These are phyloP conservation scores for Andinoacara biseriatus DNA, from an alignment of 2,113 vertebrate genomes.

Conservation along the genomic window DNA sequence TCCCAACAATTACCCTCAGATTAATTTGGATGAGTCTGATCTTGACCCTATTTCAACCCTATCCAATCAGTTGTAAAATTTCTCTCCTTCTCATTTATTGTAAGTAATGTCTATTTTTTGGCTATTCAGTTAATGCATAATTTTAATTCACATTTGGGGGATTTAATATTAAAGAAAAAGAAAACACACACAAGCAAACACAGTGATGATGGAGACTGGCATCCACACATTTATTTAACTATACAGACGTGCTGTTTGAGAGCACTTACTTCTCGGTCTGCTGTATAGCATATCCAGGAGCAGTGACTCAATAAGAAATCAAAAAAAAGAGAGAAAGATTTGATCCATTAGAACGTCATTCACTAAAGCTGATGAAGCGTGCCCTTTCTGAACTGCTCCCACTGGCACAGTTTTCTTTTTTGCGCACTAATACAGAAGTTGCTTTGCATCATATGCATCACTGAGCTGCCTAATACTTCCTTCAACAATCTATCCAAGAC, in stretches of 20 bases:
- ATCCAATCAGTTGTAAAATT: background rate
- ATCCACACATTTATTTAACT: background rate
- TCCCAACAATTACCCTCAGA: background rate
- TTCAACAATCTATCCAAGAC: slow-evolving; percentile 42
- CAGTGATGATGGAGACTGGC: background rate
- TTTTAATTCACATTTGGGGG: background rate
- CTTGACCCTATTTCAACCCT: background rate
- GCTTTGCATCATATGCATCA: slow-evolving; percentile 69
- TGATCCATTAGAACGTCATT: slow-evolving; percentile 65
- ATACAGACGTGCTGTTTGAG: background rate
- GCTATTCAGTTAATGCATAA: background rate
- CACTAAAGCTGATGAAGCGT: slow-evolving; percentile 65
- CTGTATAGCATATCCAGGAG: slow-evolving; percentile 14
- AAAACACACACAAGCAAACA: background rate
- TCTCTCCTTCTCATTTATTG: background rate
- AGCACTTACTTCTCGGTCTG: background rate
- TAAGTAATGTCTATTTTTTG: background rate
- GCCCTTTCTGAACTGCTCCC: slow-evolving; percentile 62
- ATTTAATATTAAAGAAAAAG: background rate
- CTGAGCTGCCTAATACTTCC: slow-evolving; percentile 66
- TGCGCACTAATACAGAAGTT: slow-evolving; percentile 53
- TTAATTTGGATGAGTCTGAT: background rate
- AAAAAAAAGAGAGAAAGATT: slow-evolving; percentile 14
- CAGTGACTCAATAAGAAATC: slow-evolving; percentile 47
- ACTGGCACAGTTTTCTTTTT: slow-evolving; percentile 48